Evolutionary conservation across 2,797 vertebrate species (phyloP), one percentile per base, ranked within the genome.

Genomic region (Brachyrhaphis roseni): DNA sequence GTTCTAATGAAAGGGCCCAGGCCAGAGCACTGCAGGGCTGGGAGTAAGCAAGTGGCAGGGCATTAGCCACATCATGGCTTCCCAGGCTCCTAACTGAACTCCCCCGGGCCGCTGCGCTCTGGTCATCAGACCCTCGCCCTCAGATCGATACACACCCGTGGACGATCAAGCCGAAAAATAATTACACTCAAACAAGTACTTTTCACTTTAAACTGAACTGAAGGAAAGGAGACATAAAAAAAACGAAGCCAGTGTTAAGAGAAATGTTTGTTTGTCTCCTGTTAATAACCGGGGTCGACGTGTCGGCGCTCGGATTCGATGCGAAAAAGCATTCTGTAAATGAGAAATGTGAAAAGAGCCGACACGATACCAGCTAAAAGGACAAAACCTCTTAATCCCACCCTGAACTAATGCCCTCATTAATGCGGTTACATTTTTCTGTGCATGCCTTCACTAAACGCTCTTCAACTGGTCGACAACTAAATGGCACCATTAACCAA

Each of bases 51-150:
- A 95, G 94, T 95, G 95, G 94, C 95, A 95, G 92, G 90, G 93
- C 90, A 95, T 95, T 95, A 95, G 92, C 91, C 93, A 95, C 94
- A 95, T 94, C 95, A 95, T 94, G 91, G 93, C 91, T 94, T 95
- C 89, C 86, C 89, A 90, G 93, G 92, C 92, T 89, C 90, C 93
- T 94, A 91, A 89, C 91, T 91, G 92, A 91, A 90, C 84, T 91
- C 91, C 93, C 92, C 90, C 78, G 92, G 92, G 93, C 90, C 84
- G 86, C 87, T 81, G 80, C 76, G 87, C 87, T 90, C 86, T 92
- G 91, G 94, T 93, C 92, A 92, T 94, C 92, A 91, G 92, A 90
- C 92, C 93, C 92, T 90, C 91, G 92, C 92, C 92, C 90, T 87
- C 85, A 83, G 88, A 95, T 95, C 94, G 88, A 95, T 95, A 94